These are phyloP conservation scores for Perizoma flavofasciatum DNA, from an alignment of 2,888 invertebrate species.

Conservation along the genomic window DNA sequence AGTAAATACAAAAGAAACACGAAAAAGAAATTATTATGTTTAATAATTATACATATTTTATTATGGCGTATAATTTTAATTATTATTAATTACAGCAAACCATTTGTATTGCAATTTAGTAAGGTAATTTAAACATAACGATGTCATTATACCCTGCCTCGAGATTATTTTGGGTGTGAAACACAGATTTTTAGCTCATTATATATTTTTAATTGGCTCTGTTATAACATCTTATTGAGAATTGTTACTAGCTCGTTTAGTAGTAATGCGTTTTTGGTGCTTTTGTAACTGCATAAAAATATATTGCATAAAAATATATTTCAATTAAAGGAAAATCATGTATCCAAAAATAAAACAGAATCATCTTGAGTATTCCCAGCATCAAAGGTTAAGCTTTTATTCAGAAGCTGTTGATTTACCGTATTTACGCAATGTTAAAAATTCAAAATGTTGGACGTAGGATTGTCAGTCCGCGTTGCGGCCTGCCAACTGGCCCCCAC, in stretches of 20 bases:
- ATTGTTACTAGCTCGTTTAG: no score
- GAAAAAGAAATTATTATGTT: slow-evolving; percentile 34
- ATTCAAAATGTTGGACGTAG: slow-evolving; percentile 39
- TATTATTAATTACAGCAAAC: slow-evolving; percentile 23
- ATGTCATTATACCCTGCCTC: background rate
- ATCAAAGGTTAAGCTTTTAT: slow-evolving; percentile 38
- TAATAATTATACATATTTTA: slow-evolving; percentile 25
- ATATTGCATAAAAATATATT: background rate
- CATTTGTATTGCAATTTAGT: background rate
- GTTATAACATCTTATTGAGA: no score
- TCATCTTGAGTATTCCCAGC: slow-evolving; percentile 36
- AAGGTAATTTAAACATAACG: background rate
- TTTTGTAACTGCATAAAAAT: background rate
- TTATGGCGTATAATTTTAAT: slow-evolving; percentile 27
- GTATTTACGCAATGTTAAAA: slow-evolving; percentile 45
- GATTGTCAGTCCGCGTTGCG: slow-evolving; percentile 49
- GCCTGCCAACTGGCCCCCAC: slow-evolving; percentile 53
- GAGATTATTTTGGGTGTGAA: background rate
- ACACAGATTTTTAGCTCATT: no score
- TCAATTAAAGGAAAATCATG: background rate
- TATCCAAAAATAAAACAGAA: slow-evolving; percentile 17
- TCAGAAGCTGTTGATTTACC: slow-evolving; percentile 44
- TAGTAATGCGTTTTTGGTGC: no score
- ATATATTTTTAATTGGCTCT: no score
- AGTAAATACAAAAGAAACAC: background rate